Evolutionary conservation across 2,797 vertebrate species (phyloP).

Genomic region (Argyrosomus regius): DNA sequence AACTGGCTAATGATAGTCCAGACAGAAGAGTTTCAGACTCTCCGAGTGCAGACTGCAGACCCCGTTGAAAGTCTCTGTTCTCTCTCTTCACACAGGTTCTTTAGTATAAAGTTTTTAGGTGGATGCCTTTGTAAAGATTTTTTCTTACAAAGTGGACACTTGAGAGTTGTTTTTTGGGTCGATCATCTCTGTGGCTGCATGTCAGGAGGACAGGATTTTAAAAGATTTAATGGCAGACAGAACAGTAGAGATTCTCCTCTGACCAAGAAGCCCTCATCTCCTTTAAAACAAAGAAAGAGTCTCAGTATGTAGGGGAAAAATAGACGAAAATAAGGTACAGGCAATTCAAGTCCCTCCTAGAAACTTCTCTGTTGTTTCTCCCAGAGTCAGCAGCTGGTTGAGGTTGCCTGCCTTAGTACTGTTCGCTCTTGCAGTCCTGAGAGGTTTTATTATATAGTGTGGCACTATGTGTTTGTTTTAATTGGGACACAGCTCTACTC

Average conservation of each 20-base stretch:
- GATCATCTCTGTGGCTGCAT: slow-evolving; percentile 20
- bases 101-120: not conserved
- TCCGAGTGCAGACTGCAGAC: not conserved
- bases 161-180: accelerated
- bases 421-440: not conserved
- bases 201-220: not conserved
- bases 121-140: not conserved
- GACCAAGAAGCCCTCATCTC: not conserved
- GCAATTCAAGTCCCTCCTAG: not conserved
- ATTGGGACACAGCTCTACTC: too few species aligned
- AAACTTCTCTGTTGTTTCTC: not conserved
- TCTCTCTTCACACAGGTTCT: slow-evolving; percentile 10
- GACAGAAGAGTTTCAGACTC: not conserved
- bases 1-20: not conserved
- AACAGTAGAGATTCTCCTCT: not conserved
- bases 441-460: too few species aligned
- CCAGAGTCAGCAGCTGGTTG: not conserved
- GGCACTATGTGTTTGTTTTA: too few species aligned
- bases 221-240: not conserved
- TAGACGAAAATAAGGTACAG: not conserved
- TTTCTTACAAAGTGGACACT: slow-evolving; percentile 1
- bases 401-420: not conserved
- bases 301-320: not conserved
- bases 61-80: not conserved
- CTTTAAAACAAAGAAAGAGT: not conserved